These are phyloP conservation scores for Epistrophella euchroma DNA, from an alignment of 2,888 invertebrate species.

Conservation along the genomic window DNA sequence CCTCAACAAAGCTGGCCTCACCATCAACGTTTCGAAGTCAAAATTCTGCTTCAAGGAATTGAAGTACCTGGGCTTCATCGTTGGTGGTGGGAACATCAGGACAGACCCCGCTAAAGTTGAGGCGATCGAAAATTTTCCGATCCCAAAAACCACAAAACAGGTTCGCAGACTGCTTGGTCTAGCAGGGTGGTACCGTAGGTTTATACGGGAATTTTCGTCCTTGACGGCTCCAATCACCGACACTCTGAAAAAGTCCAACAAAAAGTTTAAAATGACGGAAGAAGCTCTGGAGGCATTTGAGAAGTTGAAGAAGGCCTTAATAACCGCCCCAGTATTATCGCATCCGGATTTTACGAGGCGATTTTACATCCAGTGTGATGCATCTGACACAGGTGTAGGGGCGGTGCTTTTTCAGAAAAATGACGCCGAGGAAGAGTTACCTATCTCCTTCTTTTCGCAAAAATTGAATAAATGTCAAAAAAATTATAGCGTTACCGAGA, in stretches of 20 bases:
- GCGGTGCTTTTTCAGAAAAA: no score
- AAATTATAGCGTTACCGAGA: no score
- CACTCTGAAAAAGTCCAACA: conserved; percentile 23
- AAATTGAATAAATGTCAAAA: no score
- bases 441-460: no score
- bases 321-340: no score
- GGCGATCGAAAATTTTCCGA: background rate
- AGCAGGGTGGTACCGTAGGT: conserved; percentile 15
- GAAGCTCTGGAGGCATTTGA: no score
- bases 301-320: no score
- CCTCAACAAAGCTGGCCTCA: conserved; percentile 45
- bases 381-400: no score
- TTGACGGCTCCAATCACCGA: no score
- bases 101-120: background rate
- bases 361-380: no score
- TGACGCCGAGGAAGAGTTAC: no score
- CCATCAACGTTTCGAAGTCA: conserved; percentile 34
- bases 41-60: conserved; percentile 65
- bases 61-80: conserved; percentile 55
- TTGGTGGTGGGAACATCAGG: background rate
- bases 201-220: conserved; percentile 57
- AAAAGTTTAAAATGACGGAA: conserved; percentile 30
- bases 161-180: background rate
- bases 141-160: background rate
- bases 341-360: no score